Percentiles rank a stretch among this genome's conserved stretches.
Evolutionary conservation across 1,140 invertebrate species (phyloP).

Genomic region (Oedothorax gibbosus): DNA sequence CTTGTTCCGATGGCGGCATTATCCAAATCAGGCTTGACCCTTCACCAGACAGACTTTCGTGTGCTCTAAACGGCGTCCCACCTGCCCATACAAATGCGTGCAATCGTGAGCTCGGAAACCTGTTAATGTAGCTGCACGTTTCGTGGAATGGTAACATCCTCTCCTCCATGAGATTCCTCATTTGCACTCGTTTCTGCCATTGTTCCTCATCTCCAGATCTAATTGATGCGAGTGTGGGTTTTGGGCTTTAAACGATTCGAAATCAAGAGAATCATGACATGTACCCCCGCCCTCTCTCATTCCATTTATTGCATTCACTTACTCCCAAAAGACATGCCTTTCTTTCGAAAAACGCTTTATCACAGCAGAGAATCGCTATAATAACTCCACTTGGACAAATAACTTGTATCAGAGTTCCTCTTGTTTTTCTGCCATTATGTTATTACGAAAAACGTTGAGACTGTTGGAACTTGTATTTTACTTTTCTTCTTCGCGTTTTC

Average conservation of each 20-base stretch:
- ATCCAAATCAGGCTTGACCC: constrained; percentile 56
- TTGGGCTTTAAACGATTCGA: constrained; percentile 43
- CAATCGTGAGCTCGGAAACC: constrained; percentile 47
- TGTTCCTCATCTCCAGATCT: constrained; percentile 28
- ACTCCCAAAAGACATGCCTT: constrained; percentile 8
- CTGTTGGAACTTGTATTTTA: background rate
- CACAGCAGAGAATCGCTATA: constrained; percentile 40
- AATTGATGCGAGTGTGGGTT: constrained; percentile 49
- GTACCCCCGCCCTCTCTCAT: background rate
- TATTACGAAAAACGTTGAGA: constrained; percentile 31
- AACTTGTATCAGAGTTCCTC: constrained; percentile 24
- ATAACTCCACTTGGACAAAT: constrained; percentile 51
- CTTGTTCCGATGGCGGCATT: constrained; percentile 34
- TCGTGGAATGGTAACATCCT: constrained; percentile 45
- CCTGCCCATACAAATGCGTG: constrained; percentile 49
- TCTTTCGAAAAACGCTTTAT: constrained; percentile 33
- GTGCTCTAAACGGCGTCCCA: constrained; percentile 51
- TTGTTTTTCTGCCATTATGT: constrained; percentile 36
- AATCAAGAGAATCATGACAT: constrained; percentile 42
- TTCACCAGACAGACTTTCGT: constrained; percentile 38
- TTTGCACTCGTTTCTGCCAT: constrained; percentile 28
- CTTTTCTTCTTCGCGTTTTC: constrained; percentile 29
- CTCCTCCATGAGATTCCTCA: constrained; percentile 34
- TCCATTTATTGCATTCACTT: constrained; percentile 10
- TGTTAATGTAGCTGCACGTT: constrained; percentile 58